phyloP scores from a whole-genome alignment of 2,113 vertebrate species.

The Cephalopterus ornatus region DNA sequence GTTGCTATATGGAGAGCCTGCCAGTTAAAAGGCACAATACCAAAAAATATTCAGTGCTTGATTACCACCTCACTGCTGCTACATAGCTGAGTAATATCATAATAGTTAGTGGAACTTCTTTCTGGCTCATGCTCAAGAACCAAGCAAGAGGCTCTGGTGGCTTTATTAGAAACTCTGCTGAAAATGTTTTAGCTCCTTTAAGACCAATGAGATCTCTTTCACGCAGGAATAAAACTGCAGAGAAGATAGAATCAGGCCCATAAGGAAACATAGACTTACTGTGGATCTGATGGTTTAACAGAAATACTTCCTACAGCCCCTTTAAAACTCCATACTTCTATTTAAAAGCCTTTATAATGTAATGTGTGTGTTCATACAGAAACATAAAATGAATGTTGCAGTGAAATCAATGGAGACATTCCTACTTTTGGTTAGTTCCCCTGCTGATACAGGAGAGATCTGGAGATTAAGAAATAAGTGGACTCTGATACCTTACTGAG shows the following conservation, averaged over 20 bases:
- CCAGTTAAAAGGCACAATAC: background rate
- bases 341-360: constrained; percentile 30
- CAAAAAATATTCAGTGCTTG: background rate
- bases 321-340: constrained; percentile 12
- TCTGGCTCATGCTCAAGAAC: background rate
- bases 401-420: background rate
- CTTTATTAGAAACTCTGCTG: background rate
- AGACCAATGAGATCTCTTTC: background rate
- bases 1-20: background rate
- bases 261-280: background rate
- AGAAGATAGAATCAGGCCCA: background rate
- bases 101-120: background rate
- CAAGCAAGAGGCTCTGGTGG: background rate
- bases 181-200: background rate
- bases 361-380: background rate
- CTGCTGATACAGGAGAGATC: background rate
- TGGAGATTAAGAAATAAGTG: background rate
- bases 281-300: background rate
- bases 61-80: background rate
- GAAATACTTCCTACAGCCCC: background rate
- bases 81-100: background rate
- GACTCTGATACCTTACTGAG: background rate
- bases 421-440: constrained; percentile 10
- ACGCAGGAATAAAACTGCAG: background rate
- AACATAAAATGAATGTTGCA: background rate